Conservation (phyloP, 2,113 vertebrate species). For the Lophotis ruficrista region DNA sequence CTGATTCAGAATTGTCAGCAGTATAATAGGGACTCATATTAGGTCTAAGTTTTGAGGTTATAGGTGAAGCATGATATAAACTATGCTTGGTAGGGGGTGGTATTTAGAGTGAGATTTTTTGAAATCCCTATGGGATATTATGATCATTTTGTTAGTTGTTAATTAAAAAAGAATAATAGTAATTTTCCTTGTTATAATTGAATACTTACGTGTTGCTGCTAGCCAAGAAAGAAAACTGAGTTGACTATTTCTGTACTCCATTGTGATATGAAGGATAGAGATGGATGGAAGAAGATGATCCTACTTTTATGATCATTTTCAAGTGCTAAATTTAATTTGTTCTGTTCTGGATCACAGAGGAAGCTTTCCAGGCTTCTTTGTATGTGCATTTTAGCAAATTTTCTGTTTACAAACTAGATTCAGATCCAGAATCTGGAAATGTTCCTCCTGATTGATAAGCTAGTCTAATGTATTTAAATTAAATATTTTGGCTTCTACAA, state of each 20-base stretch:
- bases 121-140: not conserved
- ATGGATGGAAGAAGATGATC: not conserved
- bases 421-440: not conserved
- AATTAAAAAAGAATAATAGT: not conserved
- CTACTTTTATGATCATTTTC: not conserved
- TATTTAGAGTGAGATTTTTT: not conserved
- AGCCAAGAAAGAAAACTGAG: not conserved
- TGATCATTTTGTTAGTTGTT: not conserved
- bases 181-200: not conserved
- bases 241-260: not conserved
- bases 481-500: not conserved
- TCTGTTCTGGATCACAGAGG: not conserved
- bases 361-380: not conserved
- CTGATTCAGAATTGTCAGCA: not conserved
- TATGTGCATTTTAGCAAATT: not conserved
- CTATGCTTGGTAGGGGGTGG: not conserved
- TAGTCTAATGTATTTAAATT: not conserved
- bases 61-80: not conserved
- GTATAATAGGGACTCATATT: not conserved
- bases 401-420: not conserved
- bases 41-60: not conserved
- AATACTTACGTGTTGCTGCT: not conserved
- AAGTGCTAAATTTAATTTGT: not conserved
- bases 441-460: not conserved
- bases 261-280: not conserved